Evolutionary conservation across 2,113 vertebrate species (phyloP).

Genomic region (Osmerus mordax): DNA sequence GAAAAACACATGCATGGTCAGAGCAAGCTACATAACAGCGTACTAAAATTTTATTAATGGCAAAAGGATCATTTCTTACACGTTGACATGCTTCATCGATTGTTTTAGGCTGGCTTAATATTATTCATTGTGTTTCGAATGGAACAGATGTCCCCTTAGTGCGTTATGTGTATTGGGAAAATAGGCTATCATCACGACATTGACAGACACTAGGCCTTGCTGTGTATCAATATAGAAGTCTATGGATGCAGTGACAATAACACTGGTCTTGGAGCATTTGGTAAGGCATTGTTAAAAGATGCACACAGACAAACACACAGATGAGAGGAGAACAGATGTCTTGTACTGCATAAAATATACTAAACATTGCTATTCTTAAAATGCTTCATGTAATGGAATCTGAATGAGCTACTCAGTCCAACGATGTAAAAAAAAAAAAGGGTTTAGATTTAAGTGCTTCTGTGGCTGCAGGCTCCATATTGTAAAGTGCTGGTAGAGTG

Average conservation of each 20-base stretch:
- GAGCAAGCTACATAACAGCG: too few relatives aligned
- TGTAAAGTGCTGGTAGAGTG: slow-evolving; percentile 36
- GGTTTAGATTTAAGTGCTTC: slow-evolving; percentile 7
- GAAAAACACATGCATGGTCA: neutral
- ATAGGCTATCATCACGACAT: slow-evolving; percentile 1
- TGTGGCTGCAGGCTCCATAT: neutral
- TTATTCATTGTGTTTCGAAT: too few relatives aligned
- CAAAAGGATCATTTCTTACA: too few relatives aligned
- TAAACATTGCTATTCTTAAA: slow-evolving; percentile 37
- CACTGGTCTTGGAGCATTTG: slow-evolving; percentile 42
- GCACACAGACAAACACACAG: slow-evolving; percentile 4
- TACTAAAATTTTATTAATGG: too few relatives aligned
- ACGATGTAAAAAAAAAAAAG: slow-evolving; percentile 39
- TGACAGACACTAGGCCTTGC: slow-evolving; percentile 32
- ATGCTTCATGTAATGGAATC: slow-evolving; percentile 40
- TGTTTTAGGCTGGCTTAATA: too few relatives aligned
- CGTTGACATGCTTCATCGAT: too few relatives aligned
- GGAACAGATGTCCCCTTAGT: neutral
- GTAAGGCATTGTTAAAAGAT: slow-evolving; percentile 21
- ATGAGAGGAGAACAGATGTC: slow-evolving; percentile 29
- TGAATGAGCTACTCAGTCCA: slow-evolving; percentile 28
- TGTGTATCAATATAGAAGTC: slow-evolving; percentile 40
- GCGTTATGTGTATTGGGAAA: neutral
- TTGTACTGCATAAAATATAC: slow-evolving; percentile 18
- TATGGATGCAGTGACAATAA: slow-evolving; percentile 39